Evolutionary conservation across 1,140 invertebrate species (phyloP).

Genomic region (Whitmania pigra): DNA sequence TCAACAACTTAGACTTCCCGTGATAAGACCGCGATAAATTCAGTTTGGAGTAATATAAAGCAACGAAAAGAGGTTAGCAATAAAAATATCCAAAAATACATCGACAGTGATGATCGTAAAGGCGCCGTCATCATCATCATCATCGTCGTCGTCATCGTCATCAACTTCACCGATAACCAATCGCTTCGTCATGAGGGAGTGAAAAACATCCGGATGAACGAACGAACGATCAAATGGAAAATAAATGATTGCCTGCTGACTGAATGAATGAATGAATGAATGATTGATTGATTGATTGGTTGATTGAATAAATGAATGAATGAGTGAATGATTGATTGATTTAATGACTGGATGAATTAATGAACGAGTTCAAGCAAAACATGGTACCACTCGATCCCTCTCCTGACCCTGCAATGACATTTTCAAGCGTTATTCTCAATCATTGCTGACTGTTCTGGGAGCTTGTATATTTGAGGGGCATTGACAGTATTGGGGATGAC

Average conservation of each 20-base stretch:
- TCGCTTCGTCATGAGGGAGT: neutral
- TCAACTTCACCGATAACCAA: neutral
- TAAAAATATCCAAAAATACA: neutral
- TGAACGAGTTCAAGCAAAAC: neutral
- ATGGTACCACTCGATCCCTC: neutral
- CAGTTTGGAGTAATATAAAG: too few relatives aligned
- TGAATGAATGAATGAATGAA: neutral
- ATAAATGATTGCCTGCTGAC: neutral
- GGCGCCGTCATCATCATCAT: neutral
- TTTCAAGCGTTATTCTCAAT: too few relatives aligned
- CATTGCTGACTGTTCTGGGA: too few relatives aligned
- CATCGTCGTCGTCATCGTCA: neutral
- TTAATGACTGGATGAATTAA: neutral
- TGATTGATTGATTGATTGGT: too few relatives aligned
- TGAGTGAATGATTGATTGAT: neutral
- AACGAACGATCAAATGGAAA: neutral
- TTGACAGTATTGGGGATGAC: neutral
- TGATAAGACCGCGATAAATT: too few relatives aligned
- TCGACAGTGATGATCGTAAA: neutral
- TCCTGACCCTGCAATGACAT: neutral
- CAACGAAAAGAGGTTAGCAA: neutral
- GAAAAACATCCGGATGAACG: neutral
- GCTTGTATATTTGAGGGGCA: too few relatives aligned
- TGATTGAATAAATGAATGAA: neutral
- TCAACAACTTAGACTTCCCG: too few relatives aligned